Evolutionary conservation across 2,797 vertebrate genomes (phyloP).

Genomic region (Schizothorax lantsangensis): DNA sequence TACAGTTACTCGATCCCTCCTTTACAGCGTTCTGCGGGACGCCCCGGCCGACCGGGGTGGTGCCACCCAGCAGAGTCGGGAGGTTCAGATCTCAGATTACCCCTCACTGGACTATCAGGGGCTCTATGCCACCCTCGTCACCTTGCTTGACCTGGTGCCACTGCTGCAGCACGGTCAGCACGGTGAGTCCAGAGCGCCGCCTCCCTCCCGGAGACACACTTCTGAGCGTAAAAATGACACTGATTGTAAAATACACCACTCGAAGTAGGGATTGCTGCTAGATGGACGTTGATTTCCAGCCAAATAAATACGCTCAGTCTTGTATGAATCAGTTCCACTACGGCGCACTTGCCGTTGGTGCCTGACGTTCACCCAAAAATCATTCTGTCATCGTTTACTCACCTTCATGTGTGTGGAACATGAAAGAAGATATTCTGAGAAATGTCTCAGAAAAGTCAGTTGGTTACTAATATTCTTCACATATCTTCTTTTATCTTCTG

Average conservation of each 20-base stretch:
- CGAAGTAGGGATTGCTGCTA: background rate
- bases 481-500: background rate
- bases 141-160: slow-evolving; percentile 99
- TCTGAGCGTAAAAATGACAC: background rate
- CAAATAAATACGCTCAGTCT: background rate
- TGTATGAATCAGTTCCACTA: background rate
- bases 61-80: slow-evolving; percentile 97
- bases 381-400: background rate
- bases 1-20: slow-evolving; percentile 99
- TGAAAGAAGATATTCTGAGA: background rate
- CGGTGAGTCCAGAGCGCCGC: slow-evolving; percentile 87
- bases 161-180: slow-evolving; percentile 99
- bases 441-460: background rate
- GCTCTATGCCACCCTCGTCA: slow-evolving; percentile 99
- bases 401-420: background rate
- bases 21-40: slow-evolving; percentile 99
- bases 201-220: background rate
- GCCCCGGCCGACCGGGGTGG: slow-evolving; percentile 98
- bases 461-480: background rate
- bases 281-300: background rate
- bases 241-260: accelerated
- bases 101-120: slow-evolving; percentile 99
- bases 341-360: background rate
- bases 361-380: background rate
- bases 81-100: slow-evolving; percentile 99